These are phyloP conservation scores for Cottus gobio DNA, from an alignment of 2,113 vertebrate genomes.

Conservation along the genomic window DNA sequence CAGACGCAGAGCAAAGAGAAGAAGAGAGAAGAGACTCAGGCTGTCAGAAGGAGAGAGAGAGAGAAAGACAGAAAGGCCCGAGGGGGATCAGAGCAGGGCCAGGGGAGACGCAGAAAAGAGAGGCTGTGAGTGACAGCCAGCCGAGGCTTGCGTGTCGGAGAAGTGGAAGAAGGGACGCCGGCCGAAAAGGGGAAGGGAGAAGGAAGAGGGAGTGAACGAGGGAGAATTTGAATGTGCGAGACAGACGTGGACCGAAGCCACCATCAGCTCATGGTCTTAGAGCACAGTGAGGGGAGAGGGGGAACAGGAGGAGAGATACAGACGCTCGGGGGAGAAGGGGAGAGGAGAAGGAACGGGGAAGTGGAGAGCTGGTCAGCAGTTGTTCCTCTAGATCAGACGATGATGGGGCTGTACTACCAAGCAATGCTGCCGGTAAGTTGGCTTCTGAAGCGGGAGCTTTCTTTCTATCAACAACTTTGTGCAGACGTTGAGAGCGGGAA, in stretches of 20 bases:
- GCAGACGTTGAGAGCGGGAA: conserved; percentile 1
- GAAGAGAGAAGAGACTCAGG: conserved; percentile 57
- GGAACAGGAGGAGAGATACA: conserved; percentile 57
- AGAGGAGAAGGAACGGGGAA: conserved; percentile 47
- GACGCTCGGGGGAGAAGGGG: conserved; percentile 45
- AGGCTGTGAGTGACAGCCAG: conserved; percentile 66
- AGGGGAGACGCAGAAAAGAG: conserved; percentile 43
- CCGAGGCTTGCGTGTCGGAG: conserved; percentile 53
- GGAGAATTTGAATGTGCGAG: conserved; percentile 80
- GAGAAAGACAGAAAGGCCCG: conserved; percentile 69
- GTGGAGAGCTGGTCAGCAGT: conserved; percentile 68
- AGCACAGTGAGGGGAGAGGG: conserved; percentile 65
- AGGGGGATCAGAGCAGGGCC: conserved; percentile 66
- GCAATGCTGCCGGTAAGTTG: conserved; percentile 79
- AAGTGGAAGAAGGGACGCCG: conserved; percentile 61
- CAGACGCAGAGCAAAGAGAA: conserved; percentile 69
- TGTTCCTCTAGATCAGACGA: conserved; percentile 73
- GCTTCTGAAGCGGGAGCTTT: conserved; percentile 4
- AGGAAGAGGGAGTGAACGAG: conserved; percentile 72
- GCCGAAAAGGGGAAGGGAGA: conserved; percentile 47
- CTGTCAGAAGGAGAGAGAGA: conserved; percentile 73
- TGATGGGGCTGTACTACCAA: conserved; percentile 84
- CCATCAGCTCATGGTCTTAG: conserved; percentile 71
- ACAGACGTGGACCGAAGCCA: conserved; percentile 74
- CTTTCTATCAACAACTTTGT: conserved; percentile 13